Conservation (phyloP, 2,888 invertebrate genomes). For the Diaphora mendica region DNA sequence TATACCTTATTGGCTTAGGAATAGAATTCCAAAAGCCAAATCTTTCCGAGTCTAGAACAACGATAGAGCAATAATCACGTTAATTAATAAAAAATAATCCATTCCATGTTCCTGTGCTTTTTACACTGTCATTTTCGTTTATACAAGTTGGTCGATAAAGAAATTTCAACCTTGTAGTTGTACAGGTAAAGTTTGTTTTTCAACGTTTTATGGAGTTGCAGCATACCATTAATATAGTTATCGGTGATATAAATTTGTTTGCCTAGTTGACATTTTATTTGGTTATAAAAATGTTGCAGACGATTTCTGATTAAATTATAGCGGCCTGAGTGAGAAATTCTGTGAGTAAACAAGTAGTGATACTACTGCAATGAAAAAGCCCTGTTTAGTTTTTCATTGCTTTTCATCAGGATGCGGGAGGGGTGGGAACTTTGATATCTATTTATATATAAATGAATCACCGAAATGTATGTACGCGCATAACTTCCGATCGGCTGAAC, state of each 20-base stretch:
- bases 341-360: not conserved
- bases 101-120: not conserved
- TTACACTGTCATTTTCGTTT: not conserved
- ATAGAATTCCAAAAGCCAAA: conserved; percentile 14
- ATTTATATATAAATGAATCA: no score
- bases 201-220: not conserved
- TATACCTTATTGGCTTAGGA: rapidly evolving
- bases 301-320: not conserved
- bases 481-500: no score
- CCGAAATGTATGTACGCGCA: no score
- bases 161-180: not conserved
- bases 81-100: not conserved
- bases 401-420: no score
- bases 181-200: not conserved
- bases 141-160: not conserved
- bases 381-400: no score
- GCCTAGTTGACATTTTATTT: not conserved
- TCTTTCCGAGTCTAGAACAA: not conserved
- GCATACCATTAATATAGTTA: not conserved
- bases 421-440: no score
- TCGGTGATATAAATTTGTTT: not conserved
- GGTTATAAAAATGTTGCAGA: not conserved
- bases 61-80: conserved; percentile 14
- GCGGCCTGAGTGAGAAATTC: not conserved
- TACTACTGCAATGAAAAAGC: not conserved